Conservation (phyloP, 2,888 invertebrate species). For the Agrenia bidenticulata region DNA sequence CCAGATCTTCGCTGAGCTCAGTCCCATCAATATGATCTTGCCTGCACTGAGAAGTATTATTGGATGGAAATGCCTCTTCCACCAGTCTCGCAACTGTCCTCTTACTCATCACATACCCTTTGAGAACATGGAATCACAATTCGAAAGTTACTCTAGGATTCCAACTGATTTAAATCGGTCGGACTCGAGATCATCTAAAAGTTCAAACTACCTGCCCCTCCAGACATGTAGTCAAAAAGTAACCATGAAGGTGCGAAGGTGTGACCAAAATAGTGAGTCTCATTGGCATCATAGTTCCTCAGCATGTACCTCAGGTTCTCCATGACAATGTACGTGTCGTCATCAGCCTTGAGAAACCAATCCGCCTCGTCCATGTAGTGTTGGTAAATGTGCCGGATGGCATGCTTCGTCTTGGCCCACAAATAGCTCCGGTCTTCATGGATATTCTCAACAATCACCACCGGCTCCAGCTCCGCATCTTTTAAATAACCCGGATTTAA, state of each 20-base stretch:
- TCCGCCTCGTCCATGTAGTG: slow-evolving; percentile 82
- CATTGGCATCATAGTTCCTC: slow-evolving; percentile 68
- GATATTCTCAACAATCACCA: slow-evolving; percentile 74
- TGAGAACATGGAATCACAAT: background rate
- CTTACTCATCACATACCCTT: slow-evolving; percentile 85
- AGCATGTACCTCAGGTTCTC: slow-evolving; percentile 92
- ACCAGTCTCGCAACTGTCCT: slow-evolving; percentile 78
- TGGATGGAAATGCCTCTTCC: slow-evolving; percentile 60
- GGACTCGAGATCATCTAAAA: too few species aligned
- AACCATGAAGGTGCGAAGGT: slow-evolving; percentile 67
- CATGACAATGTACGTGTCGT: slow-evolving; percentile 69
- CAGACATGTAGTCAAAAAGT: background rate
- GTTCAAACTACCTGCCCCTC: slow-evolving; percentile 10
- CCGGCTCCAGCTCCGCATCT: slow-evolving; percentile 69
- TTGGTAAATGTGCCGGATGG: slow-evolving; percentile 82
- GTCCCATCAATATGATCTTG: slow-evolving; percentile 68
- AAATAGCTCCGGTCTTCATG: slow-evolving; percentile 83
- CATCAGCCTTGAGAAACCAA: slow-evolving; percentile 88
- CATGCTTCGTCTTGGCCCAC: slow-evolving; percentile 90
- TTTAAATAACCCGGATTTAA: too few species aligned
- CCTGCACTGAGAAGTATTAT: slow-evolving; percentile 60
- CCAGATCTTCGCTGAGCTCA: slow-evolving; percentile 70
- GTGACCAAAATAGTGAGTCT: slow-evolving; percentile 85
- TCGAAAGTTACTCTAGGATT: background rate
- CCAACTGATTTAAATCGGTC: background rate